These are phyloP conservation scores for Sebastes elongatus DNA, from an alignment of 2,797 vertebrate species.

Conservation along the genomic window DNA sequence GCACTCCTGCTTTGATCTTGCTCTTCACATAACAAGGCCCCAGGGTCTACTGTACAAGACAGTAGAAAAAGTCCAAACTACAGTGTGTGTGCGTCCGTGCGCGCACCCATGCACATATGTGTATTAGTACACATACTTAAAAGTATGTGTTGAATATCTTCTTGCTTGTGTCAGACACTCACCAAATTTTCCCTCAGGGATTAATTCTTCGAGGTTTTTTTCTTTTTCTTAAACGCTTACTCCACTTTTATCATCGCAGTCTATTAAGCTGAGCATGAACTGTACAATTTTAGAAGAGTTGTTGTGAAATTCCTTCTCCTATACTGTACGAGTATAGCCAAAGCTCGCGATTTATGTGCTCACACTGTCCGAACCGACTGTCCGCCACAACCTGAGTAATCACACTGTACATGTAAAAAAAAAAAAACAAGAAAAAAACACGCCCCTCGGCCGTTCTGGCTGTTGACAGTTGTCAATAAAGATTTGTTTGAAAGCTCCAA, in stretches of 20 bases:
- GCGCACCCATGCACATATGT: not conserved
- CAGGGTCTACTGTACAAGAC: conserved; percentile 54
- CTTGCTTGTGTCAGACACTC: conserved; percentile 50
- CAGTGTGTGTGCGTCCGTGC: not conserved
- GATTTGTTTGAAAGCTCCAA: no score
- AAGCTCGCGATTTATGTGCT: no score
- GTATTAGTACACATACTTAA: conserved; percentile 23
- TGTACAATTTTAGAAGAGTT: no score
- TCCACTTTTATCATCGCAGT: conserved; percentile 39
- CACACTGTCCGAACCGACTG: no score
- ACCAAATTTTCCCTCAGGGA: conserved; percentile 43
- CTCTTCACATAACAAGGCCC: conserved; percentile 73
- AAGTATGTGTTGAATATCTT: conserved; percentile 38
- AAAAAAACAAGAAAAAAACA: no score
- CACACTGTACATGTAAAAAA: no score
- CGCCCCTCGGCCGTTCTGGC: no score
- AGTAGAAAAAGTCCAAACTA: conserved; percentile 38
- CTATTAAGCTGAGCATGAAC: not conserved
- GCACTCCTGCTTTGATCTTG: conserved; percentile 66
- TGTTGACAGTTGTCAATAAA: no score
- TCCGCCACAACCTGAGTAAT: no score
- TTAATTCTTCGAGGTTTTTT: conserved; percentile 34
- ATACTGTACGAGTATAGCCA: no score
- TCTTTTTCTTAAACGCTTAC: conserved; percentile 27
- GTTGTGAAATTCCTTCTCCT: no score